These are phyloP conservation scores for Scaptomyza flava DNA, from an alignment of 2,888 invertebrate genomes.

Conservation along the genomic window DNA sequence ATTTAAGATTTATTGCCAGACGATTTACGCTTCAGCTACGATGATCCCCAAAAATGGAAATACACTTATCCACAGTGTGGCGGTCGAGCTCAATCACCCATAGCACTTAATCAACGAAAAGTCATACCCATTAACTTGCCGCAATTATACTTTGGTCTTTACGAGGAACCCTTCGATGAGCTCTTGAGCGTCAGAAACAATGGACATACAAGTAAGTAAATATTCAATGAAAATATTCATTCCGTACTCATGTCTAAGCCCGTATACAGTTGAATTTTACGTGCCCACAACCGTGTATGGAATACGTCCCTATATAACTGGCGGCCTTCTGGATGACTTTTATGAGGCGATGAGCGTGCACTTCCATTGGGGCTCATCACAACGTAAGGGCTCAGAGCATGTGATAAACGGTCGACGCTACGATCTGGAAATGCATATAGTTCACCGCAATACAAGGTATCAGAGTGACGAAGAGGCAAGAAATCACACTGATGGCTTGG, in stretches of 20 bases:
- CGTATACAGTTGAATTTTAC: slow-evolving; percentile 68
- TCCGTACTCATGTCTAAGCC: not conserved
- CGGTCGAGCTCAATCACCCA: slow-evolving; percentile 88
- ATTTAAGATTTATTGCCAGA: slow-evolving; percentile 40
- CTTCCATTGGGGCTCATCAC: slow-evolving; percentile 90
- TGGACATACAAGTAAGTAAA: slow-evolving; percentile 86
- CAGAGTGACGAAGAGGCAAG: slow-evolving; percentile 85
- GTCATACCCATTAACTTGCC: slow-evolving; percentile 76
- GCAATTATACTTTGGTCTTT: slow-evolving; percentile 88
- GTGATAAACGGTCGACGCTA: slow-evolving; percentile 84
- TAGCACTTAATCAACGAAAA: slow-evolving; percentile 67
- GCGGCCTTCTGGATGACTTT: slow-evolving; percentile 61
- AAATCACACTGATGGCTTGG: slow-evolving; percentile 86
- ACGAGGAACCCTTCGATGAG: slow-evolving; percentile 87
- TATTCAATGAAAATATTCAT: not conserved
- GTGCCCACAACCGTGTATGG: slow-evolving; percentile 69
- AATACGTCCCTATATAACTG: slow-evolving; percentile 68
- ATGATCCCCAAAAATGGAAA: slow-evolving; percentile 85
- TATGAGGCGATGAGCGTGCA: slow-evolving; percentile 78
- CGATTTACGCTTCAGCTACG: slow-evolving; percentile 66
- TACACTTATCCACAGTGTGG: slow-evolving; percentile 87
- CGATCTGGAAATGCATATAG: slow-evolving; percentile 88
- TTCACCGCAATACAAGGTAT: slow-evolving; percentile 87
- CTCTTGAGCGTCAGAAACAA: slow-evolving; percentile 87
- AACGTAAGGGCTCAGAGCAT: slow-evolving; percentile 87